Conservation (phyloP, 2,888 invertebrate species). For the Agrilus biguttatus region DNA sequence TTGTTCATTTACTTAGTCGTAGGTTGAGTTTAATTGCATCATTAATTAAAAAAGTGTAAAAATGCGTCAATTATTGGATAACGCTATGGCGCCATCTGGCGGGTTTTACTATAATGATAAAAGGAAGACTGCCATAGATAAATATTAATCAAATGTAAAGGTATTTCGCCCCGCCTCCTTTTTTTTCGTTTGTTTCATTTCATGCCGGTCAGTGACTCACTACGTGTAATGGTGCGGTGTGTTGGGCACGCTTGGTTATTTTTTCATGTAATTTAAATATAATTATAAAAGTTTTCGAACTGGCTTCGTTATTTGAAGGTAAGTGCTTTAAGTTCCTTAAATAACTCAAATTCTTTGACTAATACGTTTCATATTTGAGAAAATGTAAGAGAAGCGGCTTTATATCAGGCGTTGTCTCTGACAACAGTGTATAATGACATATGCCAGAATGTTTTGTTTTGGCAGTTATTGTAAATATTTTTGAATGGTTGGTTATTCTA, state of each 20-base stretch:
- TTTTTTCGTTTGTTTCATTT: conserved; percentile 13
- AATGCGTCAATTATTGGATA: too few species aligned
- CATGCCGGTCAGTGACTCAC: conserved; percentile 34
- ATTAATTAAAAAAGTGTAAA: too few species aligned
- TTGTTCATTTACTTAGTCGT: too few species aligned
- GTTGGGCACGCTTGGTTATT: conserved; percentile 14
- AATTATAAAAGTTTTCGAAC: conserved; percentile 10
- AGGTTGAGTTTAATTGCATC: too few species aligned
- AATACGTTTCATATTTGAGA: background rate
- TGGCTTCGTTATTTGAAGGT: conserved; percentile 13
- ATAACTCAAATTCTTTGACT: background rate
- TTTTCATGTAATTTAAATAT: conserved; percentile 13
- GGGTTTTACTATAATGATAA: background rate
- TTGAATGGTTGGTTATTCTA: conserved; percentile 7
- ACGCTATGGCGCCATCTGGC: conserved; percentile 1
- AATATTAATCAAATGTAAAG: conserved; percentile 1
- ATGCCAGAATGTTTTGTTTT: conserved; percentile 17
- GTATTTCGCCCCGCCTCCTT: conserved; percentile 16
- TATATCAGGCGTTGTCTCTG: conserved; percentile 25
- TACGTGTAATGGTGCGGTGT: conserved; percentile 28
- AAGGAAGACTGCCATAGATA: background rate
- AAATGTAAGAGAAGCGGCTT: background rate
- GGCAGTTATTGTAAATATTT: conserved; percentile 12
- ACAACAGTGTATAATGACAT: conserved; percentile 14
- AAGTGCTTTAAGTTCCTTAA: conserved; percentile 6